A percentile compares a stretch with the other conserved stretches of the same genome.
Evolutionary conservation across 2,113 vertebrate genomes (phyloP).

Genomic region (Vombatus ursinus): DNA sequence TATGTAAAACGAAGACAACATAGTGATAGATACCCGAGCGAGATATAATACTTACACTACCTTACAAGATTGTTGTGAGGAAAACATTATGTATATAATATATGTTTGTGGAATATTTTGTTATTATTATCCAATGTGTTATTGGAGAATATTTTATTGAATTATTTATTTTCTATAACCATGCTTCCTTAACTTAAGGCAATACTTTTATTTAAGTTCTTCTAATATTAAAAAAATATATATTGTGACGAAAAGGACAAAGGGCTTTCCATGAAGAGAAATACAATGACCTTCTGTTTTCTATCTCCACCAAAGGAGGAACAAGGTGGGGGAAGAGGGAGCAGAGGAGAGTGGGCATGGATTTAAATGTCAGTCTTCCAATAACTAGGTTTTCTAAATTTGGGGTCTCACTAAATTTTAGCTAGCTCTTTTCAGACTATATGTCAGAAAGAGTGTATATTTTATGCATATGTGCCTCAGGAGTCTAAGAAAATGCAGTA

Average conservation of each 20-base stretch:
- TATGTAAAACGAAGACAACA: not conserved
- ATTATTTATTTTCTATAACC: not conserved
- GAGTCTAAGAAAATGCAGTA: not conserved
- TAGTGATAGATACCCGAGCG: not conserved
- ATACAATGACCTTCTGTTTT: not conserved
- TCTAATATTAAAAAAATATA: not conserved
- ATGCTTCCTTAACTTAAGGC: not conserved
- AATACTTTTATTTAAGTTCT: not conserved
- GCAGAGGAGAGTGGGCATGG: not conserved
- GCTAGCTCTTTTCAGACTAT: not conserved
- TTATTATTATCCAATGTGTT: not conserved
- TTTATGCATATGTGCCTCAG: not conserved
- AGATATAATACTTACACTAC: not conserved
- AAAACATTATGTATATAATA: not conserved
- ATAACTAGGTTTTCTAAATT: not conserved
- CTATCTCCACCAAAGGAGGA: not conserved
- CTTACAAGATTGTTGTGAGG: not conserved
- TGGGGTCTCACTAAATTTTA: not conserved
- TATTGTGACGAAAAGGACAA: not conserved
- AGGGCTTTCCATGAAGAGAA: not conserved
- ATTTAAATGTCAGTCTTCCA: not conserved
- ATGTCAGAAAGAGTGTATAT: not conserved
- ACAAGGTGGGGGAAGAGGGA: not conserved
- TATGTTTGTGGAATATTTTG: not conserved
- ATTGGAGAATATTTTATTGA: not conserved